These are phyloP conservation scores for Furcifer pardalis DNA, from an alignment of 2,797 vertebrate genomes.

Conservation along the genomic window DNA sequence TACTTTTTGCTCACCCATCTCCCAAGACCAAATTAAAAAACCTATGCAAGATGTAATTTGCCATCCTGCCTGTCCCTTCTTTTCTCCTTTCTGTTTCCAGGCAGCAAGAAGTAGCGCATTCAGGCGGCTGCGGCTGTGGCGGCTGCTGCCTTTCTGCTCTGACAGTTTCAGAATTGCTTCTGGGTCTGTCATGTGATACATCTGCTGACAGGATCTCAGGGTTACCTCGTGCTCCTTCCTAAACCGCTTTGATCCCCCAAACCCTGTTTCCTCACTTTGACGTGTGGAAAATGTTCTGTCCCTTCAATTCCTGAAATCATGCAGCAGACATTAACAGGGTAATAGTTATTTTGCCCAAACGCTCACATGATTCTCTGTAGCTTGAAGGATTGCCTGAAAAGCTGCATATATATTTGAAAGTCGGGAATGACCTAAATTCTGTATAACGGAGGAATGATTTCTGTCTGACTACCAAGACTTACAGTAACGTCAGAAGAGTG, in stretches of 20 bases:
- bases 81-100: constrained; percentile 23
- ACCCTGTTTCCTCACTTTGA: constrained; percentile 44
- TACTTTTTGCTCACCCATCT: background rate
- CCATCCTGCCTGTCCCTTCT: background rate
- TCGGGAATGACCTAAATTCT: background rate
- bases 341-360: background rate
- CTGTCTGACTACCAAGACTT: too few species aligned
- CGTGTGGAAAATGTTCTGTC: constrained; percentile 49
- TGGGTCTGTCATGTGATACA: constrained; percentile 48
- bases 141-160: constrained; percentile 1
- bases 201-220: constrained; percentile 44
- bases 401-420: background rate
- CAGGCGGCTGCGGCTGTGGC: constrained; percentile 36
- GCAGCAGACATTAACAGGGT: background rate
- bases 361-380: accelerated
- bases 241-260: constrained; percentile 25
- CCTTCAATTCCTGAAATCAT: background rate
- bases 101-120: constrained; percentile 10
- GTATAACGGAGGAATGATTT: background rate
- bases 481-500: background rate
- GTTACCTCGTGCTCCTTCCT: constrained; percentile 42
- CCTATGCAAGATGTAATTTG: background rate
- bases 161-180: constrained; percentile 36
- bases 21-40: background rate
- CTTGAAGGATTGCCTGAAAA: constrained; percentile 30